Evolutionary conservation across 2,888 invertebrate genomes (phyloP).

Genomic region (Ophioninae sp.): DNA sequence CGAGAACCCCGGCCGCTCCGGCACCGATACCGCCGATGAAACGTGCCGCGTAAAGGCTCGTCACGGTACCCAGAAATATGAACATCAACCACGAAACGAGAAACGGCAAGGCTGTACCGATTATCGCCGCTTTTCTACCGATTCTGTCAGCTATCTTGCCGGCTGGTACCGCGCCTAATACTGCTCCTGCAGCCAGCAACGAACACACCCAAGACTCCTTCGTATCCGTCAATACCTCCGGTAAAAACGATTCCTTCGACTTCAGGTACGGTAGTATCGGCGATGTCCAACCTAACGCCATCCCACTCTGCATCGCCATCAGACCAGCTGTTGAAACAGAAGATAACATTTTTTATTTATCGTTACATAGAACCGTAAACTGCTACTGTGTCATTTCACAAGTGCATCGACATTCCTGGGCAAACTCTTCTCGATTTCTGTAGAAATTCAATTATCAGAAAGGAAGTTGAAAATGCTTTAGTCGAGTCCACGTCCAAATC

Average conservation of each 20-base stretch:
- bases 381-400: background rate
- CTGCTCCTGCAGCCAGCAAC: constrained; percentile 73
- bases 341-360: constrained; percentile 7
- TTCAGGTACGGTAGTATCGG: constrained; percentile 71
- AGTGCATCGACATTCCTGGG: no score
- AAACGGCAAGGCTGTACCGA: constrained; percentile 72
- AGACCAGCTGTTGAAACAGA: constrained; percentile 69
- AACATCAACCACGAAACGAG: constrained; percentile 81
- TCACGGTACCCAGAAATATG: constrained; percentile 67
- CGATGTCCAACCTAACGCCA: constrained; percentile 76
- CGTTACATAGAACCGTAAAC: constrained; percentile 16
- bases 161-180: constrained; percentile 74
- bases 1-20: constrained; percentile 80
- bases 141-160: constrained; percentile 75
- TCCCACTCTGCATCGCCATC: constrained; percentile 75
- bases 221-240: constrained; percentile 63
- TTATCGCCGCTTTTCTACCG: constrained; percentile 73
- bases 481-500: no score
- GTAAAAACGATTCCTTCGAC: constrained; percentile 68
- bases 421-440: no score
- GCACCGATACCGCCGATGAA: constrained; percentile 82
- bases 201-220: constrained; percentile 74
- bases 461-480: no score
- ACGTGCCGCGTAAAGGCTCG: constrained; percentile 70
- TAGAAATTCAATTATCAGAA: no score